Percentiles rank a stretch among this genome's conserved stretches.
Evolutionary conservation across 1,140 invertebrate genomes (phyloP).

Genomic region (Heliconius himera): DNA sequence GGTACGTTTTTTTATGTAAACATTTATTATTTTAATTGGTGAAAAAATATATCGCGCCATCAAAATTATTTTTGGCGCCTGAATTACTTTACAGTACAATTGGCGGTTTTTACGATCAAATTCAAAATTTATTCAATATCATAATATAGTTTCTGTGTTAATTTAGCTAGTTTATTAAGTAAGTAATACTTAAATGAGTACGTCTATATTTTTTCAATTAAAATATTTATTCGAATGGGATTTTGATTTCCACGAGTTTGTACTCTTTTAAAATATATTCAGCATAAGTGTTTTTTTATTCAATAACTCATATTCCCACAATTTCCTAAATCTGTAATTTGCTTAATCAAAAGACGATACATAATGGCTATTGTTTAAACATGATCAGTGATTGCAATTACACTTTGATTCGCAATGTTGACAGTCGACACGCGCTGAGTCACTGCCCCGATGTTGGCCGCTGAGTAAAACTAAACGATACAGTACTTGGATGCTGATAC

Average conservation of each 20-base stretch:
- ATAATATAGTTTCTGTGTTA: neutral
- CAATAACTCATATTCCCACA: neutral
- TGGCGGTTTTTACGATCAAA: neutral
- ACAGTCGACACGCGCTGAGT: slow-evolving; percentile 38
- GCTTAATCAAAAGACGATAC: slow-evolving; percentile 16
- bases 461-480: slow-evolving; percentile 29
- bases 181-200: neutral
- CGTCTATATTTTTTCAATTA: neutral
- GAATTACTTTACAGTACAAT: slow-evolving; percentile 27
- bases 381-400: slow-evolving; percentile 22
- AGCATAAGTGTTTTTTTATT: neutral
- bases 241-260: neutral
- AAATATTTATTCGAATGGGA: neutral
- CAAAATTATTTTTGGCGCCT: slow-evolving; percentile 54
- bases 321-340: neutral
- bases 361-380: slow-evolving; percentile 40
- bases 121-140: neutral
- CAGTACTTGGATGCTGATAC: slow-evolving; percentile 33
- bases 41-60: neutral
- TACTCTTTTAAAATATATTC: neutral
- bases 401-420: slow-evolving; percentile 34
- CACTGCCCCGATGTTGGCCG: slow-evolving; percentile 27
- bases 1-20: slow-evolving; percentile 17
- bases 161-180: neutral
- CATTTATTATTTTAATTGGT: neutral